phyloP scores from a whole-genome alignment of 2,797 vertebrate species.

The Bradypodion pumilum region DNA sequence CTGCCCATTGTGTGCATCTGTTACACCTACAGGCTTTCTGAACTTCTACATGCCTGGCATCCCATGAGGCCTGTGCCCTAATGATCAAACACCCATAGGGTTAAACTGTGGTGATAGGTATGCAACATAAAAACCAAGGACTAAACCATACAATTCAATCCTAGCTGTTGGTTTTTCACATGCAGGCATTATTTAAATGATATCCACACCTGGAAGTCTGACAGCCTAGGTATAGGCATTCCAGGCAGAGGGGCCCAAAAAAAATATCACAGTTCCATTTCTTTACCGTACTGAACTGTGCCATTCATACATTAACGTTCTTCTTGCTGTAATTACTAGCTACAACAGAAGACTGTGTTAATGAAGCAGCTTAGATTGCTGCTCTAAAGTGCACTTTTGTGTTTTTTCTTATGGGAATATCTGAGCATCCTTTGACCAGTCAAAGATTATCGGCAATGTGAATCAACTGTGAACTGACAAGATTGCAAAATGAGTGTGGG shows the following conservation, averaged over 20 bases:
- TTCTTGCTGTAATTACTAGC: background rate
- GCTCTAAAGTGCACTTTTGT: background rate
- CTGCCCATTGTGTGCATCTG: background rate
- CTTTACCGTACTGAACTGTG: background rate
- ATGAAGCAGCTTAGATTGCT: background rate
- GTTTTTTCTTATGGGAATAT: background rate
- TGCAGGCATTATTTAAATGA: background rate
- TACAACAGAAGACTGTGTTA: background rate
- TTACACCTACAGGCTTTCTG: background rate
- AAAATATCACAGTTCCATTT: background rate
- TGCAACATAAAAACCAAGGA: background rate
- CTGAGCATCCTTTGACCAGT: background rate
- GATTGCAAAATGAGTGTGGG: background rate
- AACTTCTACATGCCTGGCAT: background rate
- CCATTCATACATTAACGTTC: background rate
- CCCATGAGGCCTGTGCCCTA: background rate
- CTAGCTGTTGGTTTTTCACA: background rate
- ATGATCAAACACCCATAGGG: background rate
- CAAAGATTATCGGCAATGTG: background rate
- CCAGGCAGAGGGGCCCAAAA: background rate
- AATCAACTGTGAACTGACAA: background rate
- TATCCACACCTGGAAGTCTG: background rate
- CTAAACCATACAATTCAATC: background rate
- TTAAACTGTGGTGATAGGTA: background rate
- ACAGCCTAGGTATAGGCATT: background rate